These are phyloP conservation scores for Nomada flava DNA, from an alignment of 2,888 invertebrate genomes.

Conservation along the genomic window DNA sequence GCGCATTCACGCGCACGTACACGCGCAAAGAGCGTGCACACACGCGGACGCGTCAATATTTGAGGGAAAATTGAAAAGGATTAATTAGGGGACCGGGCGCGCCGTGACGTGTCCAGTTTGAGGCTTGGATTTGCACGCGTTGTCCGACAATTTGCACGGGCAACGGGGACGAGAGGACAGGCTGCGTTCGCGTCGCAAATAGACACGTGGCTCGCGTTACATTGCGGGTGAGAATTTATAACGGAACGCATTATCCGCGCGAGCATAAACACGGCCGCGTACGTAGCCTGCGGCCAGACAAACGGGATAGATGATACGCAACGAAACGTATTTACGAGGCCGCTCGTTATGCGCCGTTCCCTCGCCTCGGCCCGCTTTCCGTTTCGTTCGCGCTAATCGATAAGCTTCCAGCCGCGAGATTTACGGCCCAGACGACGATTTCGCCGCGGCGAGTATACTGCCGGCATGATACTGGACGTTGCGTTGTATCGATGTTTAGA, in stretches of 20 bases:
- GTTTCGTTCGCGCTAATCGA: conserved; percentile 49
- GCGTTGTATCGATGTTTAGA: no score
- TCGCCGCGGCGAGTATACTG: neutral
- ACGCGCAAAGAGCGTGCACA: neutral
- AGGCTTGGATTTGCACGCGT: conserved; percentile 46
- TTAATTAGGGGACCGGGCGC: conserved; percentile 68
- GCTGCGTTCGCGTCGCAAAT: conserved; percentile 48
- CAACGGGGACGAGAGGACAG: no score
- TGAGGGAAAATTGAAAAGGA: conserved; percentile 72
- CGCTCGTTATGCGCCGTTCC: conserved; percentile 35
- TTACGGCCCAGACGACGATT: conserved; percentile 27
- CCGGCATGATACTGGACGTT: no score
- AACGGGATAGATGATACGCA: conserved; percentile 38
- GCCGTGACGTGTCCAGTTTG: conserved; percentile 58
- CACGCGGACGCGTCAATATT: conserved; percentile 64
- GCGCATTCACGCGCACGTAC: conserved; percentile 7
- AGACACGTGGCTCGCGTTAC: conserved; percentile 58
- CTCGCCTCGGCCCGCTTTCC: conserved; percentile 32
- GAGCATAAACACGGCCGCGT: conserved; percentile 47
- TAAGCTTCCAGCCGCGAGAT: conserved; percentile 22
- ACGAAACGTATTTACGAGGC: conserved; percentile 45
- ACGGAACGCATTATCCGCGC: conserved; percentile 57
- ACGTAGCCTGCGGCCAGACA: conserved; percentile 34
- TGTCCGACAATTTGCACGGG: conserved; percentile 1
- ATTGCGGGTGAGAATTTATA: conserved; percentile 57